Evolutionary conservation across 2,797 vertebrate genomes (phyloP).

Genomic region (Botia kubotai): DNA sequence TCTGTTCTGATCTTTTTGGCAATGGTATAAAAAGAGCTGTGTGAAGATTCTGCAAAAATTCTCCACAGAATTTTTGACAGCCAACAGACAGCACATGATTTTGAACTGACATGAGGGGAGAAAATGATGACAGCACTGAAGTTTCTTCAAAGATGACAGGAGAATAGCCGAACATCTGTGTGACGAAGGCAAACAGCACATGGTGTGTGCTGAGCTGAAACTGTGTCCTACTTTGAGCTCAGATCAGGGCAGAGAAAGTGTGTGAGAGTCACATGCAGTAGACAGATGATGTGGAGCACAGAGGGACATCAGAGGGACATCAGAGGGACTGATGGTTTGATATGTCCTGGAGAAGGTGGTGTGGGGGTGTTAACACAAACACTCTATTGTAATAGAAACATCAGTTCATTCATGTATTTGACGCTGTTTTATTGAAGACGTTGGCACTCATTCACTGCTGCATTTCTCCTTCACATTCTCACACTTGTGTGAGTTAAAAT

Average conservation of each 20-base stretch:
- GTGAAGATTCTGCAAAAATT: background rate
- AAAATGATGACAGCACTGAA: background rate
- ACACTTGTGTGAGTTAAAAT: background rate
- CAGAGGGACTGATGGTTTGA: too few relatives aligned
- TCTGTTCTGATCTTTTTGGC: background rate
- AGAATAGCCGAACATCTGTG: background rate
- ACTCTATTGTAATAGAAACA: background rate
- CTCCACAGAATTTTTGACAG: too few relatives aligned
- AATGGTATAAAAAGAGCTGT: background rate
- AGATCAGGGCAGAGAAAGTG: background rate
- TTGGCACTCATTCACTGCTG: too few relatives aligned
- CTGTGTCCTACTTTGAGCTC: background rate
- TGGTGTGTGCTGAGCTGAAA: background rate
- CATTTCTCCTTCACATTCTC: background rate
- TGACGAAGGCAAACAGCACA: background rate
- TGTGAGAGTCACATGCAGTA: background rate
- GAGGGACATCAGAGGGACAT: background rate
- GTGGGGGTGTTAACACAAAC: too few relatives aligned
- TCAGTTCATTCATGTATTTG: background rate
- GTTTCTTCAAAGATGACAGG: background rate
- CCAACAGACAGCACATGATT: too few relatives aligned
- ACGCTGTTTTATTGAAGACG: background rate
- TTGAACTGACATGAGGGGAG: background rate
- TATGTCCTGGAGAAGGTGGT: background rate
- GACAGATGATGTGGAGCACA: background rate